Percentiles rank a stretch among this genome's conserved stretches.
phyloP scores from a whole-genome alignment of 2,888 invertebrate species.

The Allygus modestus region DNA sequence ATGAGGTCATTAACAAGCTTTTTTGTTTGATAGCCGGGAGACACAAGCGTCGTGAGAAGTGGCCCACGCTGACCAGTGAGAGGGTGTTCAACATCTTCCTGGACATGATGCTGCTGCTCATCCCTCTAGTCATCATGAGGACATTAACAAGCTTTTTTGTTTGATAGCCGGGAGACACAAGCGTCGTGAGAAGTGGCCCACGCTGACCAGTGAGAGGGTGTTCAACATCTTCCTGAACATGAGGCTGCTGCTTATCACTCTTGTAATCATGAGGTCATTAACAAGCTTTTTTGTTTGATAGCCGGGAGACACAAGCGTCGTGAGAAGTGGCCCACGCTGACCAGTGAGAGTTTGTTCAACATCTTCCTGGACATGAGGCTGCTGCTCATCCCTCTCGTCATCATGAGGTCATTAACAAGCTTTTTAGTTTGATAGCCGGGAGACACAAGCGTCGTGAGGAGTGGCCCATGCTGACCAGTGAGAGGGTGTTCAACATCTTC shows the following conservation, averaged over 20 bases:
- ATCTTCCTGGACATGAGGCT: conserved; percentile 84
- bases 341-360: conserved; percentile 83
- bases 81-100: conserved; percentile 84
- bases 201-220: conserved; percentile 79
- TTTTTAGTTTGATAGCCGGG: conserved; percentile 68
- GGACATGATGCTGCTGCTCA: conserved; percentile 83
- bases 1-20: conserved; percentile 81
- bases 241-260: conserved; percentile 84
- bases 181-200: conserved; percentile 85
- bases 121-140: conserved; percentile 87
- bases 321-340: conserved; percentile 82
- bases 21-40: conserved; percentile 73
- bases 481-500: conserved; percentile 84
- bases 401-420: conserved; percentile 64
- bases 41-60: conserved; percentile 84
- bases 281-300: no score
- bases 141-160: conserved; percentile 62
- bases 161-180: conserved; percentile 76
- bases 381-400: conserved; percentile 73
- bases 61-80: conserved; percentile 82
- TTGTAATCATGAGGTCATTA: conserved; percentile 82
- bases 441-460: conserved; percentile 84
- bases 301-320: conserved; percentile 81
- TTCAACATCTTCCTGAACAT: conserved; percentile 86
- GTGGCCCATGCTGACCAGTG: conserved; percentile 81